Evolutionary conservation across 2,888 invertebrate genomes (phyloP).

Genomic region (Falcaria lacertinaria): DNA sequence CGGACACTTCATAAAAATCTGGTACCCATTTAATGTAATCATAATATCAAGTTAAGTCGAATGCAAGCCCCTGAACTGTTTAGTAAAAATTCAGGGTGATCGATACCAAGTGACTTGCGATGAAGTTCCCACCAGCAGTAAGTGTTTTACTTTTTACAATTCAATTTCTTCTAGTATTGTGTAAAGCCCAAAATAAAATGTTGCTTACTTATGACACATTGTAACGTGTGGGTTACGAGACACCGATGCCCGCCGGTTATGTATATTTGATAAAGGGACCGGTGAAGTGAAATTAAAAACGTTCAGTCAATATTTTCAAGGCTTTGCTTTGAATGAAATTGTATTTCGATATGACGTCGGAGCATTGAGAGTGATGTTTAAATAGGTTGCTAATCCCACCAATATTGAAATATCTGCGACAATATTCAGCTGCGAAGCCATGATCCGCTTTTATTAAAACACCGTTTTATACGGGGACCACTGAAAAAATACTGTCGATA

Average conservation of each 20-base stretch:
- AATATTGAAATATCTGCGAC: slow-evolving; percentile 79
- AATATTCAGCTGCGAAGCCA: slow-evolving; percentile 67
- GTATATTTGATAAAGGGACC: slow-evolving; percentile 18
- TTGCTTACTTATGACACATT: not conserved
- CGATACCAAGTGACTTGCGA: no score
- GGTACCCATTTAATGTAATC: no score
- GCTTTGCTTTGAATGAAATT: slow-evolving; percentile 62
- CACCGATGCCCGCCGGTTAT: slow-evolving; percentile 14
- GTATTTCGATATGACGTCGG: slow-evolving; percentile 68
- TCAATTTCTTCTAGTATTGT: no score
- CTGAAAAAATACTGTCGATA: slow-evolving; percentile 56
- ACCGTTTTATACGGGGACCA: slow-evolving; percentile 55
- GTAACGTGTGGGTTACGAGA: slow-evolving; percentile 6
- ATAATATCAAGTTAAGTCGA: no score
- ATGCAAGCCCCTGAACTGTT: no score
- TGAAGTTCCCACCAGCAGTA: no score
- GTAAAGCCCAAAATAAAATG: not conserved
- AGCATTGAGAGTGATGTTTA: slow-evolving; percentile 71
- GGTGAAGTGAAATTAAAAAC: slow-evolving; percentile 60
- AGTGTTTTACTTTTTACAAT: no score
- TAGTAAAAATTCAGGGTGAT: no score
- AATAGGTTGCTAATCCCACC: slow-evolving; percentile 76
- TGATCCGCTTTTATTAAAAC: slow-evolving; percentile 78
- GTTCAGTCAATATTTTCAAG: slow-evolving; percentile 66
- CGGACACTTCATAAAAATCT: no score